A percentile compares a stretch with the other conserved stretches of the same genome.
These are phyloP conservation scores for Sapajus apella DNA, from an alignment of 2,113 vertebrate genomes.

Conservation along the genomic window DNA sequence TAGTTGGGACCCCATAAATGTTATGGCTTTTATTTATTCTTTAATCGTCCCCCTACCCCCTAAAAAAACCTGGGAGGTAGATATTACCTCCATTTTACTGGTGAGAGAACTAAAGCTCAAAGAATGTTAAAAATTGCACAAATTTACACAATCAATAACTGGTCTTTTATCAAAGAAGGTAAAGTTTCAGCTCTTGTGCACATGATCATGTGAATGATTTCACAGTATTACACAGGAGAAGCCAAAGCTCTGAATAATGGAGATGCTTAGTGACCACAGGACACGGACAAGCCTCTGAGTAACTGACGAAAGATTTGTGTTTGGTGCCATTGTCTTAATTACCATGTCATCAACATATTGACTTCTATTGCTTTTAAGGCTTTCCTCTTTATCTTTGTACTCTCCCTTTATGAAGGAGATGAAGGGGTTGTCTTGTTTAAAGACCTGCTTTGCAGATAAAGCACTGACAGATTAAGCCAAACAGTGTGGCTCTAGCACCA, in stretches of 20 bases:
- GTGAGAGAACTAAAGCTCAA: constrained; percentile 18
- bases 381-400: constrained; percentile 16
- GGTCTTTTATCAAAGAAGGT: constrained; percentile 16
- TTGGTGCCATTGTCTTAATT: not conserved
- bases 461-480: not conserved
- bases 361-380: not conserved
- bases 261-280: not conserved
- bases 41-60: not conserved
- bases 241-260: not conserved
- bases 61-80: not conserved
- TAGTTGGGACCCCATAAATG: too few species aligned
- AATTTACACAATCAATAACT: not conserved
- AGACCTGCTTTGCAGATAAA: constrained; percentile 55
- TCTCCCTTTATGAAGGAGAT: constrained; percentile 7
- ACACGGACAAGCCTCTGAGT: not conserved
- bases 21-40: constrained; percentile 1
- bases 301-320: not conserved
- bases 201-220: not conserved
- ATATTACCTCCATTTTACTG: constrained; percentile 8
- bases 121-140: constrained; percentile 41
- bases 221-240: not conserved
- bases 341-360: not conserved
- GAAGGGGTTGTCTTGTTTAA: constrained; percentile 10
- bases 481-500: not conserved
- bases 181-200: not conserved